These are phyloP conservation scores for Napeogenes inachia DNA, from an alignment of 2,888 invertebrate genomes.

Conservation along the genomic window DNA sequence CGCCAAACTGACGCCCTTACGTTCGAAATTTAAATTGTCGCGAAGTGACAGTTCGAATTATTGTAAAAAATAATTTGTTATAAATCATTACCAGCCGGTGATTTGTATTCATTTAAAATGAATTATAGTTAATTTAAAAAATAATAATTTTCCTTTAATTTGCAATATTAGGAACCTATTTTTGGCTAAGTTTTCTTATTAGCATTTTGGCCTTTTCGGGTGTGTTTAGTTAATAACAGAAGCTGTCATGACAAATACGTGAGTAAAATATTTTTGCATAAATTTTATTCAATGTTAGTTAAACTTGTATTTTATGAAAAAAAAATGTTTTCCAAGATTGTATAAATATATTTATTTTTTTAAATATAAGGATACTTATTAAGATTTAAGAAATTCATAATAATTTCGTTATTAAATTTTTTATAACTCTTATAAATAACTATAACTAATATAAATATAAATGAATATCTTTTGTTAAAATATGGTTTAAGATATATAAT, in stretches of 20 bases:
- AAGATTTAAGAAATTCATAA: too few species aligned
- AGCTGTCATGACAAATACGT: conserved; percentile 49
- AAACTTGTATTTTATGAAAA: neutral
- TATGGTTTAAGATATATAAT: too few species aligned
- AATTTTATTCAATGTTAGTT: conserved; percentile 11
- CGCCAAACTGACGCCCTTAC: conserved; percentile 40
- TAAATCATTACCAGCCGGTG: conserved; percentile 33
- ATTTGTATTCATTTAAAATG: conserved; percentile 23
- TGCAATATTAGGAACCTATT: conserved; percentile 16
- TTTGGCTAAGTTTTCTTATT: conserved; percentile 37
- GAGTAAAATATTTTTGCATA: conserved; percentile 44
- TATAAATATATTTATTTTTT: too few species aligned
- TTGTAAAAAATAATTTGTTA: conserved; percentile 21
- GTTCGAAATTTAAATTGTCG: conserved; percentile 42
- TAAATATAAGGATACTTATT: too few species aligned
- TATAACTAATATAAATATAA: too few species aligned
- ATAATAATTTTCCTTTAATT: neutral
- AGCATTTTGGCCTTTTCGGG: conserved; percentile 32
- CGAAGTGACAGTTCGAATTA: conserved; percentile 43
- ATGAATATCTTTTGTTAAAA: too few species aligned
- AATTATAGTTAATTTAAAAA: conserved; percentile 30
- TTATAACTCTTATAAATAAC: too few species aligned
- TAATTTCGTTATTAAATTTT: too few species aligned
- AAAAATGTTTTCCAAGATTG: too few species aligned
- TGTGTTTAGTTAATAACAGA: conserved; percentile 41